Evolutionary conservation across 2,797 vertebrate species (phyloP), one percentile per base, ranked within the genome.

Genomic region (Eremophila alpestris): DNA sequence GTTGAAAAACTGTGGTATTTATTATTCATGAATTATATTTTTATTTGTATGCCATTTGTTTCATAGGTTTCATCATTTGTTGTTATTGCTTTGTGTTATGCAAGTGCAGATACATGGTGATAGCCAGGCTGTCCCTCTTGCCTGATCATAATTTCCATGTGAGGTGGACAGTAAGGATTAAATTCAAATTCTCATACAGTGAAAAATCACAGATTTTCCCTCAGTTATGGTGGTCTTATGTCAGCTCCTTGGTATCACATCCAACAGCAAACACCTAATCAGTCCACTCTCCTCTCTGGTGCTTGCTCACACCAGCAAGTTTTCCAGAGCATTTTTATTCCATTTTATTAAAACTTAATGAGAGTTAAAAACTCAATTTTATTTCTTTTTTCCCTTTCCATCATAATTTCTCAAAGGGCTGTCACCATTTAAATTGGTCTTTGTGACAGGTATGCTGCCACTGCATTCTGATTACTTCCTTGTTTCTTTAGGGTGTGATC

Each of bases 1-100:
- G 20, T 46, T 96, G 73, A 69, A 86, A 90, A 93, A 68, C 29
- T 56, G 79, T 41, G 20, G 5, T 51, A 69, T 91, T 34, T 91
- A 81, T 93, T 93, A 87, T 94, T 94, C 3, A 90, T 83, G n/a
- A 68, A 41, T 91, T 86, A 16, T 68, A 32, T 68, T 86, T 92
- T 92, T 87, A 41, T 70, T 91, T 95, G 48, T 69, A 77, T 68
- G 27, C 17, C 30, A n/a, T 77, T 78, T 58, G 13, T 90, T 86
- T 71, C 21, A 43, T 40, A 59, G 20, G 10, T 51, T 94, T 94
- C 29, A 62, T 83, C 2, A 16, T 38, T 75, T 92, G 74, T 91
- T 38, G 75, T 65, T 76, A 43, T 83, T 65, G 9, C 20, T 93
- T 84, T 56, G 21, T 74, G 21, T 43, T 73, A 32, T 12, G 17